Base-by-base conservation (phyloP, 35 echinoderm and acorn worm species). In the Apostichopus japonicus region DNA sequence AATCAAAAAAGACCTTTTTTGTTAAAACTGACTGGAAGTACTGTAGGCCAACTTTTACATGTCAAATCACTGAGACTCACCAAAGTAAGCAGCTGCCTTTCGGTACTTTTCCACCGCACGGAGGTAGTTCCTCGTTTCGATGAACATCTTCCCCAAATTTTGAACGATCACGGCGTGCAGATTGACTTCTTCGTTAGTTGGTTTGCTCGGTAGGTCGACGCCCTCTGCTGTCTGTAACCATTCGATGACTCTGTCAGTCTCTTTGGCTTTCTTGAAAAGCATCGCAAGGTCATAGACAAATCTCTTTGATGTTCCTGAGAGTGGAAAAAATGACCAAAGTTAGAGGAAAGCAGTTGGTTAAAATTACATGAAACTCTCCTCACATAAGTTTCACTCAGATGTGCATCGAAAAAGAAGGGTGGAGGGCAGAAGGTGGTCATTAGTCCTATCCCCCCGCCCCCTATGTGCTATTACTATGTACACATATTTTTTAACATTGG, bases 191-290 rank as follows among this genome's bases (percentile, higher is more conserved):
- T 77, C 90, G 24, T 89, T 25, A 6, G 90, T 78, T 0, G 90
- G 90, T 6, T 23, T 79, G 7, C 11, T 11, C 16, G 17, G 54
- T 23, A 58, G 77, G 24, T 61, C 56, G 1, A 23, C 51, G 16
- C 6, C 71, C 53, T 52, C 77, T 22, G 90, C 72, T 77, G 4
- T n/a, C 53, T 91, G 16, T 15, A 91, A 53, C 90, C 90, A 91
- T 53, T 24, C 79, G 25, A 91, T 8, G 22, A 25, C 17, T 56
- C 27, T 67, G 51, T 77, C 44, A 19, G 51, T 33, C 5, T 91
- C 72, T 59, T 91, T 91, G 70, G 76, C 8, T 72, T 91, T 91
- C 76, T 91, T 91, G 72, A 56, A 91, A 15, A 58, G 57, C 90
- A 91, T 91, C 7, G 90, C 90, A 56, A 91, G 90, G 55, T 91